Base-by-base conservation (phyloP, 2,888 invertebrate species). In the Pinctada fucata region DNA sequence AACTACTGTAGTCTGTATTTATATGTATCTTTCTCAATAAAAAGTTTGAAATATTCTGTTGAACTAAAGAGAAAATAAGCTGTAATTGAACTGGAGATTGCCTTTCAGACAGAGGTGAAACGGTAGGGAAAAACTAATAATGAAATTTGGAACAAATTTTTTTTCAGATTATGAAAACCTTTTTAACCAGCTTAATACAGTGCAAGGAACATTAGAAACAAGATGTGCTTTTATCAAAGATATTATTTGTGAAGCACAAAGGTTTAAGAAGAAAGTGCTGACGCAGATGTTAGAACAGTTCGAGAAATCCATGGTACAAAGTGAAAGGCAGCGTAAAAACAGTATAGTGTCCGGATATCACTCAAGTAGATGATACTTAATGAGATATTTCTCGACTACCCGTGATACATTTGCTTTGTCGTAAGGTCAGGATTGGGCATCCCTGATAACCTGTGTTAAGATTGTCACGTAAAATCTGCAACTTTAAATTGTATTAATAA, bases 241-340 rank as follows among this genome's bases (percentile, higher is more conserved):
- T 72, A 85, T 91, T 31, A 89, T 90, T 31, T 84, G 83, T 16
- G 92, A 92, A 79, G 91, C 91, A 0, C 78, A 79, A 6, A 83
- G 92, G n/a, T 92, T 92, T 79, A 90, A 90, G 80, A 87, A 89
- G 78, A 86, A 86, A 81, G 81, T 83, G 48, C 84, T 90, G 4
- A 85, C 88, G n/a, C 72, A 84, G 50, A 79, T 87, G 78, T 75
- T 90, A 48, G 88, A 89, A 84, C 85, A 88, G 75, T 90, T 87
- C 79, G 86, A 88, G 78, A 83, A 83, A 68, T 82, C 86, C 2
- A 48, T 89, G 63, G 73, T 84, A 3, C 83, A 85, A 76, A 65
- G 45, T 16, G 79, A 79, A 31, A 52, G 49, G n/a, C 69, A 66
- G 58, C 58, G 71, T 63, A 71, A 65, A 49, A 74, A 74, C 74